phyloP scores from a whole-genome alignment of 2,888 invertebrate species.

The Acanthosepion lycidas region DNA sequence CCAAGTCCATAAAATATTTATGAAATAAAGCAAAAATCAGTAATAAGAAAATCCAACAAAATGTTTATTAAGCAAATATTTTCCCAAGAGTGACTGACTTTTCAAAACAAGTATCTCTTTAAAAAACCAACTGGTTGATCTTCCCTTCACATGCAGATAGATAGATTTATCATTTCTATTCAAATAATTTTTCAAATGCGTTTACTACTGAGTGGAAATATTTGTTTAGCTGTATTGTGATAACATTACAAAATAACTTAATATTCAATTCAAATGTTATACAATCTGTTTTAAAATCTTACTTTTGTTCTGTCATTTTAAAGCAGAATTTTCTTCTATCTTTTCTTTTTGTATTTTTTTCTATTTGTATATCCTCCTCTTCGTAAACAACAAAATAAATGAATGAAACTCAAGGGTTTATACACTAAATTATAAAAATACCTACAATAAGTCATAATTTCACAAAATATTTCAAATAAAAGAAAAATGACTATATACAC shows the following conservation, averaged over 20 bases:
- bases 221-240: neutral
- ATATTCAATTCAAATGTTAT: neutral
- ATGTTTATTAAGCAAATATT: neutral
- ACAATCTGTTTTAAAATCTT: neutral
- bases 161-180: too few species aligned
- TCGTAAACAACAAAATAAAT: neutral
- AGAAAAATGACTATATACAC: neutral
- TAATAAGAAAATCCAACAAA: neutral
- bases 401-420: neutral
- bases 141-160: too few species aligned
- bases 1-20: too few species aligned
- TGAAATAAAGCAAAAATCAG: neutral
- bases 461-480: neutral
- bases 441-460: neutral
- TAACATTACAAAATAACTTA: neutral
- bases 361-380: too few species aligned
- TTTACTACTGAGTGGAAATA: neutral
- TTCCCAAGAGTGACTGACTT: neutral
- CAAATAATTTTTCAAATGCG: too few species aligned
- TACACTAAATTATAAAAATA: neutral
- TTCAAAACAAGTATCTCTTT: neutral
- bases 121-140: too few species aligned
- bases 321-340: neutral
- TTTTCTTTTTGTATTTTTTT: too few species aligned
- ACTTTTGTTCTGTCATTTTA: neutral